Evolutionary conservation across 2,113 vertebrate species (phyloP).

Genomic region (Corythornis vintsioides): DNA sequence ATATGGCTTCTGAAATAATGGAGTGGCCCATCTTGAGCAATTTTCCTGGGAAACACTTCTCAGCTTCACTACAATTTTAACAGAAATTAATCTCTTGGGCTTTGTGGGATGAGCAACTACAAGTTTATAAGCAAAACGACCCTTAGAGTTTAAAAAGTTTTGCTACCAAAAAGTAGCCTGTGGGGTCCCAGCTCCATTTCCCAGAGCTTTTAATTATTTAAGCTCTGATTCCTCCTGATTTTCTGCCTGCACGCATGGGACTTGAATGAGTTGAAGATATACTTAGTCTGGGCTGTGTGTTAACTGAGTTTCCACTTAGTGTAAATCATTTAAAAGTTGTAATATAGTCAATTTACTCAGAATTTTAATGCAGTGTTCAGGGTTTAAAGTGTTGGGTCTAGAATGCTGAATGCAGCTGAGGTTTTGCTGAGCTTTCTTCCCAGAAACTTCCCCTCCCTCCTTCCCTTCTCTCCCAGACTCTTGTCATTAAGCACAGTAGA

Average conservation of each 20-base stretch:
- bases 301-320: background rate
- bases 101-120: background rate
- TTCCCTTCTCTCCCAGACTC: background rate
- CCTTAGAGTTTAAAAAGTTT: background rate
- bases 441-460: background rate
- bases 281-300: background rate
- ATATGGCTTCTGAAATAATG: background rate
- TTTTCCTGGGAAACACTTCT: background rate
- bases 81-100: rapidly evolving
- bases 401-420: background rate
- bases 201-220: background rate
- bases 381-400: background rate
- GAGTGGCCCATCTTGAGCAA: background rate
- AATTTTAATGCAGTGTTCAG: background rate
- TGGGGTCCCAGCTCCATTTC: background rate
- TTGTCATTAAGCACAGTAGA: background rate
- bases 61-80: background rate
- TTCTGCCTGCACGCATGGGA: background rate
- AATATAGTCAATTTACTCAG: background rate
- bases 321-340: background rate
- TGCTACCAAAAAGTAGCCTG: background rate
- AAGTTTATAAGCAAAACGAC: background rate
- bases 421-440: background rate
- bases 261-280: background rate
- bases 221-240: background rate